phyloP scores from a whole-genome alignment of 2,888 invertebrate genomes.

The Leptinotarsa peninsularis region DNA sequence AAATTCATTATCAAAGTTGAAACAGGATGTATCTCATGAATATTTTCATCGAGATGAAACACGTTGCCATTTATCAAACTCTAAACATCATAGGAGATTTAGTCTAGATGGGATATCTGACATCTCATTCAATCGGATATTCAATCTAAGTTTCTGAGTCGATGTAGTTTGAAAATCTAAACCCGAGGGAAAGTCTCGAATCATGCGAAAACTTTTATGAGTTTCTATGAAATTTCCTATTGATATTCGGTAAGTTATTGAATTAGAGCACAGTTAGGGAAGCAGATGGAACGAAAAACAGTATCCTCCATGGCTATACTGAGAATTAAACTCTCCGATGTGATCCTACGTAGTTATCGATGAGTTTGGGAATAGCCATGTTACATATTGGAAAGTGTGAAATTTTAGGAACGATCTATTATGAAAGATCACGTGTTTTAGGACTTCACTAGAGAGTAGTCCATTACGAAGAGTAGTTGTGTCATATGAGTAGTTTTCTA shows the following conservation, averaged over 20 bases:
- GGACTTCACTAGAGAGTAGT: too few species aligned
- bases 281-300: background rate
- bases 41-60: background rate
- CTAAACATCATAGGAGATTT: background rate
- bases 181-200: background rate
- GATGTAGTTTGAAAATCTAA: slow-evolving; percentile 2
- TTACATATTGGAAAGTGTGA: too few species aligned
- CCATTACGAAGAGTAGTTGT: too few species aligned
- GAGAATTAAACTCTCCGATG: background rate
- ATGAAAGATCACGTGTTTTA: too few species aligned
- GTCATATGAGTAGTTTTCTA: too few species aligned
- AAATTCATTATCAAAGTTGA: background rate
- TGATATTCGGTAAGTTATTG: slow-evolving; percentile 7
- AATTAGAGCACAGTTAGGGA: background rate
- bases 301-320: background rate
- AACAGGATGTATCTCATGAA: background rate
- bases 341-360: background rate
- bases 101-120: background rate
- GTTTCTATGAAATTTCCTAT: slow-evolving; percentile 2
- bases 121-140: slow-evolving; percentile 3
- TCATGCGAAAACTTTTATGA: slow-evolving; percentile 16
- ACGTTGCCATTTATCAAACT: slow-evolving; percentile 2
- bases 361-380: too few species aligned
- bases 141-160: slow-evolving; percentile 7
- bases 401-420: too few species aligned